Conservation (phyloP, 2,888 invertebrate species). For the Phorcus lineatus region DNA sequence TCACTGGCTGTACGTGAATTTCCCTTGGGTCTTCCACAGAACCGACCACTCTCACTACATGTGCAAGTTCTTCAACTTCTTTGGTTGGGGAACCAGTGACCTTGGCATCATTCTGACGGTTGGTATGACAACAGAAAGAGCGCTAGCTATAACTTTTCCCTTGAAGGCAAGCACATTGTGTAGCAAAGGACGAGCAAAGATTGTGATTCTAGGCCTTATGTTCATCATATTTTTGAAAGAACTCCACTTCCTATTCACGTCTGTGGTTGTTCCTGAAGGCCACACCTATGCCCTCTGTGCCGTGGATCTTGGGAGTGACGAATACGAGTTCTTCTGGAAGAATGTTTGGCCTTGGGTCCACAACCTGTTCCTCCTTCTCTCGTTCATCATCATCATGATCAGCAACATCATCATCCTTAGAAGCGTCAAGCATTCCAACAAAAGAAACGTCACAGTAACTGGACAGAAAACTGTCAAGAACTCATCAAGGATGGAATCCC, state of each 20-base stretch:
- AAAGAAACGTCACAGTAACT: background rate
- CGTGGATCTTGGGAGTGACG: slow-evolving; percentile 32
- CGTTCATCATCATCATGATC: slow-evolving; percentile 51
- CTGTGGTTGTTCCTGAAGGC: slow-evolving; percentile 33
- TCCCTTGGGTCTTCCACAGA: slow-evolving; percentile 47
- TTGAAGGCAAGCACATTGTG: slow-evolving; percentile 53
- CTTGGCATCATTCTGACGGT: slow-evolving; percentile 58
- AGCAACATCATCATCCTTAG: slow-evolving; percentile 58
- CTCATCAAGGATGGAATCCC: slow-evolving; percentile 25
- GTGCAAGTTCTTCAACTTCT: slow-evolving; percentile 58
- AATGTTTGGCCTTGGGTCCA: slow-evolving; percentile 55
- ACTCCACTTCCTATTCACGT: slow-evolving; percentile 45
- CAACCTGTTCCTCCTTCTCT: slow-evolving; percentile 49
- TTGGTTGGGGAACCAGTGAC: slow-evolving; percentile 61
- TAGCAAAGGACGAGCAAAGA: slow-evolving; percentile 52
- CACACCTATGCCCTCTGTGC: slow-evolving; percentile 52
- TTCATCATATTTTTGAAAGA: slow-evolving; percentile 53
- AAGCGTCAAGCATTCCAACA: slow-evolving; percentile 45
- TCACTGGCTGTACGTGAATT: slow-evolving; percentile 61
- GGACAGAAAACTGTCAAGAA: slow-evolving; percentile 25
- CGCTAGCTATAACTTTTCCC: slow-evolving; percentile 58
- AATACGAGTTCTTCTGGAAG: slow-evolving; percentile 36
- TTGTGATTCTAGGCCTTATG: slow-evolving; percentile 41
- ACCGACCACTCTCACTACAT: slow-evolving; percentile 48
- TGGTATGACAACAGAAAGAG: slow-evolving; percentile 64